phyloP scores from a whole-genome alignment of 2,113 vertebrate genomes.

The Ovis canadensis region DNA sequence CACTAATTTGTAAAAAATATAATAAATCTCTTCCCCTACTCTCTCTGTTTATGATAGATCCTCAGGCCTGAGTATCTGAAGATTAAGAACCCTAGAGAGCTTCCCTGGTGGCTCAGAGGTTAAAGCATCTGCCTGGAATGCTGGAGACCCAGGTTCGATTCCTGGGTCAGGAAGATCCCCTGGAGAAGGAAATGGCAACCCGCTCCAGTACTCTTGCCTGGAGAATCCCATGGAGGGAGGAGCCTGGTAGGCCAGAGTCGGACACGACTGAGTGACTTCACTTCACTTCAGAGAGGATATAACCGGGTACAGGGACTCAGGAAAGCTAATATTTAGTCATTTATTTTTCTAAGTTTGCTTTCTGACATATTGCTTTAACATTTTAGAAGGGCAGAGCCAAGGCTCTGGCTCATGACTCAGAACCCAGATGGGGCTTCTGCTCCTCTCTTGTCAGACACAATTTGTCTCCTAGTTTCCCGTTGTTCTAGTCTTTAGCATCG shows the following conservation, averaged over 20 bases:
- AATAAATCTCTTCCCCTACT: neutral
- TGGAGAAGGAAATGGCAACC: no score
- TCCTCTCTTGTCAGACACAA: conserved; percentile 1
- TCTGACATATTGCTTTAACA: neutral
- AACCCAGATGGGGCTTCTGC: conserved; percentile 15
- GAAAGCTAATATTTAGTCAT: neutral
- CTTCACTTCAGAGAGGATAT: neutral
- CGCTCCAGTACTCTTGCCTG: no score
- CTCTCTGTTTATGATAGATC: neutral
- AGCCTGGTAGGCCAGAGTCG: no score
- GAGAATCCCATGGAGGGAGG: no score
- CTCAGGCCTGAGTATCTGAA: neutral
- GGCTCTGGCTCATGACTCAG: neutral
- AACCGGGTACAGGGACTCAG: neutral
- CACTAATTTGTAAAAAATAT: neutral
- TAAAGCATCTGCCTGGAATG: no score
- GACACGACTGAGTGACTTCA: no score
- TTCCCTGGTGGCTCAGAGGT: no score
- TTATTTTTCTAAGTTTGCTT: neutral
- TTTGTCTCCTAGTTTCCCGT: conserved; percentile 37
- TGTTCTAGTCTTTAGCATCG: neutral
- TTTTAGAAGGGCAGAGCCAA: neutral
- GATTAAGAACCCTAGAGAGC: neutral
- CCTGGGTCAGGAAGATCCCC: no score
- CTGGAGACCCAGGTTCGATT: no score